A percentile compares a stretch with the other conserved stretches of the same genome.
Evolutionary conservation across 2,113 vertebrate genomes (phyloP).

Genomic region (Thymallus thymallus): DNA sequence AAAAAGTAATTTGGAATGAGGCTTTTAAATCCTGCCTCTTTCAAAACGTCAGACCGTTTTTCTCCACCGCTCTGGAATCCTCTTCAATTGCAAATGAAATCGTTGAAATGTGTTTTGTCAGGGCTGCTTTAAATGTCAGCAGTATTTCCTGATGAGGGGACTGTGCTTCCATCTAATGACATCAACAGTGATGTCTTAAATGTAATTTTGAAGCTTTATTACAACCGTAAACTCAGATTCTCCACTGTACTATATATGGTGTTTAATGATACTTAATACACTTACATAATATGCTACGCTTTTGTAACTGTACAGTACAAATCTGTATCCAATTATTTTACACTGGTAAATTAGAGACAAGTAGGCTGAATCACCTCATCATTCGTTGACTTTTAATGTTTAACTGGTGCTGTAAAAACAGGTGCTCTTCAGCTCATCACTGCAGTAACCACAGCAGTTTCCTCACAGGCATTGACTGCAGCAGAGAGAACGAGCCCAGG

Average conservation of each 20-base stretch:
- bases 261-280: not conserved
- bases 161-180: not conserved
- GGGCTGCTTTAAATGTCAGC: conserved; percentile 23
- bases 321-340: not conserved
- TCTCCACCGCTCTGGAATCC: conserved; percentile 2
- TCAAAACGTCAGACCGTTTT: conserved; percentile 37
- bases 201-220: not conserved
- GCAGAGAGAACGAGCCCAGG: too few relatives aligned
- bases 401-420: not conserved
- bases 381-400: not conserved
- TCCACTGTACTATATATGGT: not conserved
- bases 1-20: conserved; percentile 15
- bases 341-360: not conserved
- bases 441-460: too few relatives aligned
- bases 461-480: too few relatives aligned
- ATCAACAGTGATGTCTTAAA: not conserved
- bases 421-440: not conserved
- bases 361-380: not conserved
- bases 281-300: not conserved
- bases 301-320: too few relatives aligned
- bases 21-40: conserved; percentile 11
- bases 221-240: too few relatives aligned
- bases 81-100: conserved; percentile 25
- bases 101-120: conserved; percentile 5
- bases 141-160: conserved; percentile 3